These are phyloP conservation scores for Chaetoderma sp. DNA, from an alignment of 2,888 invertebrate genomes.

Conservation along the genomic window DNA sequence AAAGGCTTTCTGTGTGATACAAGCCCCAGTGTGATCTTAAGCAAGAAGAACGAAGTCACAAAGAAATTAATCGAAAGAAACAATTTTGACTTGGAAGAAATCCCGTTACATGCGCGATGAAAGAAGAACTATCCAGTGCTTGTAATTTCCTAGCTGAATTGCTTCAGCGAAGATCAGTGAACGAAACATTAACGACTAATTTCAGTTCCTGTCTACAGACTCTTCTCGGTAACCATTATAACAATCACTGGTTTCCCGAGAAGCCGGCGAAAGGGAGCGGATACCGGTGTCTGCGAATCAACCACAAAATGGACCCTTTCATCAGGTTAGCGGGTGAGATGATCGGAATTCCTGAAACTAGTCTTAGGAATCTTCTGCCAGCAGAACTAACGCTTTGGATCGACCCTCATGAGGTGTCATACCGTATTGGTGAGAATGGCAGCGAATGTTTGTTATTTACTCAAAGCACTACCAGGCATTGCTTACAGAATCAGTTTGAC, in stretches of 20 bases:
- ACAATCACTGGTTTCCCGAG: constrained; percentile 82
- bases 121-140: constrained; percentile 62
- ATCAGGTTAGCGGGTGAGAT: constrained; percentile 77
- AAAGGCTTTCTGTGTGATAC: too few relatives aligned
- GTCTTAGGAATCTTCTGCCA: constrained; percentile 73
- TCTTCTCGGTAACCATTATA: constrained; percentile 70
- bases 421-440: constrained; percentile 77
- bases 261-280: constrained; percentile 80
- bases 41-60: neutral
- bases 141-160: constrained; percentile 54
- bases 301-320: constrained; percentile 79
- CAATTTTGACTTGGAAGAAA: neutral
- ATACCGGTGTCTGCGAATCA: constrained; percentile 80
- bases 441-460: constrained; percentile 75
- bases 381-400: constrained; percentile 83
- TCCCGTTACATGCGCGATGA: constrained; percentile 43
- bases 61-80: neutral
- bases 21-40: too few relatives aligned
- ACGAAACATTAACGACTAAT: constrained; percentile 37
- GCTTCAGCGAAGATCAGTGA: constrained; percentile 41
- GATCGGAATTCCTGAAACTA: constrained; percentile 75
- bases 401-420: constrained; percentile 80
- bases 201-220: constrained; percentile 46
- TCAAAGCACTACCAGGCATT: constrained; percentile 13
- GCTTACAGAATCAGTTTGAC: too few relatives aligned